phyloP scores from a whole-genome alignment of 2,888 invertebrate genomes.

The Dasysyrphus albostriatus region DNA sequence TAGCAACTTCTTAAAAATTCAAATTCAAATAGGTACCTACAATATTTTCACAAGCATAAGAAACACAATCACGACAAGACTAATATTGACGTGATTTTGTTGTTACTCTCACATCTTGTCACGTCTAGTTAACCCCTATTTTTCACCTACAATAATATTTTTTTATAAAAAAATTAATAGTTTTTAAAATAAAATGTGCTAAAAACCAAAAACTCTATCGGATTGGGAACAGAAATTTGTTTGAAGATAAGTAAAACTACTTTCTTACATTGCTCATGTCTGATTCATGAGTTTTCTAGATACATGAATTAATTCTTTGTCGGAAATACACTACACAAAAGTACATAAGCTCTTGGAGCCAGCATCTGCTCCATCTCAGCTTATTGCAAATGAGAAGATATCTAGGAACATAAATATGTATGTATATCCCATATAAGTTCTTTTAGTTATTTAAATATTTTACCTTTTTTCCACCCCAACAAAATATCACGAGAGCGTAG shows the following conservation, averaged over 20 bases:
- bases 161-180: no score
- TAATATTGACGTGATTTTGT: no score
- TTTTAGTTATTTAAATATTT: slow-evolving; percentile 16
- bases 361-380: background rate
- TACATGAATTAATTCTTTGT: slow-evolving; percentile 2
- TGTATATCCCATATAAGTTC: no score
- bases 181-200: background rate
- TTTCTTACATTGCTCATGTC: background rate
- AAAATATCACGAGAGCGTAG: background rate
- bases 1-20: no score
- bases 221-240: background rate
- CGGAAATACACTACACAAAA: background rate
- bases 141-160: no score
- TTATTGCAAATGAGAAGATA: background rate
- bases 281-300: slow-evolving; percentile 7
- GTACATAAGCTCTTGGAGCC: slow-evolving; percentile 12
- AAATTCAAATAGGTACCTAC: no score
- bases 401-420: background rate
- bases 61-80: no score
- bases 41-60: no score
- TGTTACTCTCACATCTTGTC: no score
- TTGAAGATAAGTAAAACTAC: background rate
- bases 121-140: no score
- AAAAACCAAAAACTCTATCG: background rate
- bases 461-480: background rate